These are phyloP conservation scores for Cranoglanis bouderius DNA, from an alignment of 2,113 vertebrate species.

Conservation along the genomic window DNA sequence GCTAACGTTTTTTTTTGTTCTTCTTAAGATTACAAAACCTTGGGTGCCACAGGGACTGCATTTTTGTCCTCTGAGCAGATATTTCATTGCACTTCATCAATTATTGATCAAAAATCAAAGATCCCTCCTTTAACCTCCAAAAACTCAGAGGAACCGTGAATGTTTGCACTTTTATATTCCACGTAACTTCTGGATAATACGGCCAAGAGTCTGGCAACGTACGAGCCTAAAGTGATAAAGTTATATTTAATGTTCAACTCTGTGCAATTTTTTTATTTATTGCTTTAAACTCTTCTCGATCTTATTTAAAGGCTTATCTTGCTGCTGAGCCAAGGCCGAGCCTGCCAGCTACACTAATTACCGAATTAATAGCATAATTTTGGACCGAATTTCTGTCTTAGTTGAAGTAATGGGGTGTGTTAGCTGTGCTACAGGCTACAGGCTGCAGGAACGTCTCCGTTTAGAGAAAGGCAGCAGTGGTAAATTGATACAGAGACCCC, in stretches of 20 bases:
- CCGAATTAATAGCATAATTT: neutral
- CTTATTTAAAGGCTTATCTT: neutral
- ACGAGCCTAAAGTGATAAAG: neutral
- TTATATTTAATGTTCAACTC: neutral
- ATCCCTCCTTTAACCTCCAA: neutral
- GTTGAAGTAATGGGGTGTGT: slow-evolving; percentile 7
- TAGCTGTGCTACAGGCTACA: neutral
- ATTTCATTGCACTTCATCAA: neutral
- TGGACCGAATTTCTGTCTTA: neutral
- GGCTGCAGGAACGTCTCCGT: neutral
- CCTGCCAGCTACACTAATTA: neutral
- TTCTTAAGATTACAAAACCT: neutral
- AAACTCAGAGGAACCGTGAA: neutral
- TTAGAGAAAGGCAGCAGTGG: neutral
- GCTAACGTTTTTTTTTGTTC: too few species aligned
- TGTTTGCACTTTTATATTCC: neutral
- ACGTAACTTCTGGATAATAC: neutral
- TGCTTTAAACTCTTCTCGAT: neutral
- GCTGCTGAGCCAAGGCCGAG: neutral
- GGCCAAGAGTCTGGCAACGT: neutral
- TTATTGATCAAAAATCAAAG: neutral
- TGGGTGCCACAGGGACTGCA: neutral
- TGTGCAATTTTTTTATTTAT: neutral
- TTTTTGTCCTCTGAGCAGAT: neutral
- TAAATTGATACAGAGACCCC: slow-evolving; percentile 13